Percentiles rank a stretch among this genome's conserved stretches.
phyloP scores from a whole-genome alignment of 2,113 vertebrate species.

The Scytalopus superciliaris region DNA sequence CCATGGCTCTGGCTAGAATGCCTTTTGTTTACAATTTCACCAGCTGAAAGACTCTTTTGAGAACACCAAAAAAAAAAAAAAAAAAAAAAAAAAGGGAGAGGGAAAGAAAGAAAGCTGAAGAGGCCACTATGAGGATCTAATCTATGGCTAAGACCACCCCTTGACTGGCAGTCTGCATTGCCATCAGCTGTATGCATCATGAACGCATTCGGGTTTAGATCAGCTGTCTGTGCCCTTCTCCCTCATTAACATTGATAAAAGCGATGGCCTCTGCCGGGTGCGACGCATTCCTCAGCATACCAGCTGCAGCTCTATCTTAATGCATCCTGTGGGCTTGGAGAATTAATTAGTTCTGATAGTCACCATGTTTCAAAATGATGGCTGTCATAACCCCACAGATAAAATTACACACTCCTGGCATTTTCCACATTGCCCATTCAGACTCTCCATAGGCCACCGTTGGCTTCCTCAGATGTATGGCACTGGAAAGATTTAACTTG shows the following conservation, averaged over 20 bases:
- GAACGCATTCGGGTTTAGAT: constrained; percentile 11
- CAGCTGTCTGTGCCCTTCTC: constrained; percentile 59
- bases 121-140: constrained; percentile 70
- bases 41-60: constrained; percentile 75
- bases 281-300: constrained; percentile 63
- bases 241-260: constrained; percentile 66
- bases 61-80: constrained; percentile 32
- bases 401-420: constrained; percentile 51
- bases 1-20: constrained; percentile 32
- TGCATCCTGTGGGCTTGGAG: constrained; percentile 32
- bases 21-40: constrained; percentile 72
- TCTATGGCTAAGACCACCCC: constrained; percentile 68
- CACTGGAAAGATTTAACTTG: constrained; percentile 36
- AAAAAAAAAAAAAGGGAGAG: not conserved
- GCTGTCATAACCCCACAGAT: constrained; percentile 37
- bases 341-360: constrained; percentile 70
- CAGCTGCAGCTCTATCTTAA: constrained; percentile 66
- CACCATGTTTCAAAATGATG: constrained; percentile 45
- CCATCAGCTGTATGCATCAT: constrained; percentile 67
- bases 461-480: constrained; percentile 7
- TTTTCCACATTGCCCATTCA: constrained; percentile 42
- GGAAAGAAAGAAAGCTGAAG: constrained; percentile 57
- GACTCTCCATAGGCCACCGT: not conserved
- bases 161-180: constrained; percentile 54
- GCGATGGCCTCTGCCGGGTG: not conserved